Evolutionary conservation across 1,140 invertebrate genomes (phyloP), one percentile per base, ranked within the genome.

Genomic region (Wasmannia auropunctata): DNA sequence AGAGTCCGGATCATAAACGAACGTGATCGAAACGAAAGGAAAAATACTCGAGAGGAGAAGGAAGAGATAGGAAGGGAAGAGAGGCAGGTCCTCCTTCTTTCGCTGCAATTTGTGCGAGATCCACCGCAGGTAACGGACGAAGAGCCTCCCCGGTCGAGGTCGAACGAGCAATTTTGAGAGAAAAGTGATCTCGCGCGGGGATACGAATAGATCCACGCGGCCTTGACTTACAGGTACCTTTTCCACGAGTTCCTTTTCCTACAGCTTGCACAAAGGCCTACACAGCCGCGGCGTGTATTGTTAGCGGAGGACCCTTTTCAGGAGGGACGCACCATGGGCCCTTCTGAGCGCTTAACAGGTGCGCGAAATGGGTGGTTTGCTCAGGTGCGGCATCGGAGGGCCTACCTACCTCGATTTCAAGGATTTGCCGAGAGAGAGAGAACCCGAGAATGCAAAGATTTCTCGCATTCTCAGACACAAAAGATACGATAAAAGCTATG

Each of bases 11-110:
- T 89, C 70, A 56, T 76, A 60, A 88, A 77, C 51, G 88, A 28
- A 49, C 86, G n/a, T n/a, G 87, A 88, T 88, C 70, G 88, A 75
- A 56, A 77, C 54, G 65, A 89, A 87, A 75, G 51, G 19, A 19
- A 69, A 69, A 74, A 84, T 8, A n/a, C n/a, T 81, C 65, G 79
- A 63, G 67, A 46, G 70, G 56, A 70, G 22, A 40, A 85, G 46
- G 65, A 46, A 69, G 28, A 49, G 16, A 22, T 14, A 22, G 74
- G n/a, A n/a, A 70, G 10, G 19, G 2, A n/a, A 40, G 46, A 62
- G 83, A 75, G 4, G 25, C 49, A 40, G n/a, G 58, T 3, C 22
- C 43, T 58, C 25, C n/a, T 40, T 31, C 31, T 28, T n/a, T 77
- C 19, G 49, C 31, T 14, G 37, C 22, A 58, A 85, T 79, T 77